These are phyloP conservation scores for Anthonomus grandis DNA, from an alignment of 1,140 invertebrate genomes.

Conservation along the genomic window DNA sequence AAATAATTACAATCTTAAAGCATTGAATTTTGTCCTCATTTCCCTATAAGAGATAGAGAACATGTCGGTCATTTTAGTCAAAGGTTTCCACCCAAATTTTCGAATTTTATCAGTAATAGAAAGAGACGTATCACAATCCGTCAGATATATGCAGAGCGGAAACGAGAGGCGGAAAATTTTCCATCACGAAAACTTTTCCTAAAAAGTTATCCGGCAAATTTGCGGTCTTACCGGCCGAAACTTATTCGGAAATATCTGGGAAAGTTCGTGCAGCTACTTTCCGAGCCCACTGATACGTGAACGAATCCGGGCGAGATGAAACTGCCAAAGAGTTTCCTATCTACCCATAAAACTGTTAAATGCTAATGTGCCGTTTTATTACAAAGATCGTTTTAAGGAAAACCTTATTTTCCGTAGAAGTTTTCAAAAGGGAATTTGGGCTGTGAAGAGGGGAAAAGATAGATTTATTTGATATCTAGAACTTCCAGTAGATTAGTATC, in stretches of 20 bases:
- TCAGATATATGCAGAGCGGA: neutral
- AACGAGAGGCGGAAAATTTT: neutral
- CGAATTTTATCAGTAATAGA: too few relatives aligned
- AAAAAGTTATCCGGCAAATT: constrained; percentile 22
- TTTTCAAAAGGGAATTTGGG: constrained; percentile 7
- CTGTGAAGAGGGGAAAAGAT: neutral
- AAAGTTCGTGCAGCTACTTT: constrained; percentile 20
- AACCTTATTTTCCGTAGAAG: constrained; percentile 18
- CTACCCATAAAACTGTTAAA: constrained; percentile 24
- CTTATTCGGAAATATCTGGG: constrained; percentile 17
- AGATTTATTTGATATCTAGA: too few relatives aligned
- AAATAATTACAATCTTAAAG: too few relatives aligned
- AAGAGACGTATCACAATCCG: too few relatives aligned
- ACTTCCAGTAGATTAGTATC: too few relatives aligned
- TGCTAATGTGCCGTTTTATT: constrained; percentile 25
- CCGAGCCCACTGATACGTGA: constrained; percentile 19
- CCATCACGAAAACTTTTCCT: constrained; percentile 1
- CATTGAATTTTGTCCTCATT: too few relatives aligned
- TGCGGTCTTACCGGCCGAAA: constrained; percentile 23
- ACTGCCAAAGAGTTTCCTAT: constrained; percentile 26
- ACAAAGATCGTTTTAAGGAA: constrained; percentile 21
- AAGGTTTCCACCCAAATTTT: too few relatives aligned
- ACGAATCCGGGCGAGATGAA: constrained; percentile 21
- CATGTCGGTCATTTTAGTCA: too few relatives aligned
- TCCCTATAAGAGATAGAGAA: too few relatives aligned